Base-by-base conservation (phyloP, 2,888 invertebrate genomes). In the Chrysina gloriosa region DNA sequence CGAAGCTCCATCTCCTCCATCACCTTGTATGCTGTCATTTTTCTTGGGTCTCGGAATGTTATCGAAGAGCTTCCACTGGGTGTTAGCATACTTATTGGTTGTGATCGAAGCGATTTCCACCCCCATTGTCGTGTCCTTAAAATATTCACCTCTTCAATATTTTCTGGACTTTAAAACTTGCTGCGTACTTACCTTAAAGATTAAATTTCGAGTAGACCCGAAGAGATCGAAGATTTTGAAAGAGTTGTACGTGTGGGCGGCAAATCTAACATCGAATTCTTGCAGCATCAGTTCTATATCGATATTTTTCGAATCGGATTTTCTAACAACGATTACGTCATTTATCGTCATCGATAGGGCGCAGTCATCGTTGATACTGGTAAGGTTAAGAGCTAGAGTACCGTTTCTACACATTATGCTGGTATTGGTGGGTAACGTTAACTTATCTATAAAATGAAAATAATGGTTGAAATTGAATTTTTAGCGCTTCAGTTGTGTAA, bases 341-440 rank as follows among this genome's bases (percentile, higher is more conserved):
- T 2, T 9, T 42, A 16, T 42, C 2, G 42, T 42, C 6, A 42
- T 2, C 14, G 11, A 16, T 1, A 42, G 19, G 19, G 16, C 42
- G 19, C 42, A 42, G 2, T 42, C 16, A 42, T 42, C 42, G 14
- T 42, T 19, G 14, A 42, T 42, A 6, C 16, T 14, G 19, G 89
- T 82, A 1, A 42, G 19, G 2, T 14, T 5, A 3, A 1, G 14
- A 16, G 42, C 19, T 16, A 42, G 19, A 1, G 42, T 19, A 2
- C 42, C 42, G 16, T 42, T 42, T 16, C 19, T 14, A 16, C 42
- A 42, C 19, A 42, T 6, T 6, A 42, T 16, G 5, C 16, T 0
- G 2, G 42, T 42, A 14, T 16, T 7, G 19, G 2, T 16, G 2
- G 16, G 16, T 7, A 42, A 5, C 7, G 16, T 19, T 4, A 42